Base-by-base conservation (phyloP, 2,888 invertebrate genomes). In the Cistogaster globosa region DNA sequence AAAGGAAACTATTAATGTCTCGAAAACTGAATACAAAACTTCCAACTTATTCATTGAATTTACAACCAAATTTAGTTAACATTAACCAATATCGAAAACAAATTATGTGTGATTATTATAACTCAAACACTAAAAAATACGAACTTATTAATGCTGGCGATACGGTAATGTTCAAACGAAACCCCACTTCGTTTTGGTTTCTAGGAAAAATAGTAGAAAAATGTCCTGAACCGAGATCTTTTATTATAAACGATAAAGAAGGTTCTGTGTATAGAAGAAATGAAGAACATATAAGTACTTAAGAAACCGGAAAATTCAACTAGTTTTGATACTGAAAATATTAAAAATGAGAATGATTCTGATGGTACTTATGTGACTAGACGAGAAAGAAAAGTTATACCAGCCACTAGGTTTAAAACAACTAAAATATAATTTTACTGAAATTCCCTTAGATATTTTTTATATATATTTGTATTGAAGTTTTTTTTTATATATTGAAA, bases 171-270 rank as follows among this genome's bases (percentile, higher is more conserved):
- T 69, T 78, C 26, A 78, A 78, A 78, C 18, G 69, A 69, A 69
- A 26, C 42, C 76, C 76, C 1, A 68, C 22, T 62, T 69, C 60
- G 42, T 69, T 71, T 69, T 78, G 69, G 78, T 69, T 71, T 62
- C 69, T 67, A 67, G 67, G 75, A 65, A 65, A 75, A 65, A 26
- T 65, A 57, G 26, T 75, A 26, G 26, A 18, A 5, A 63, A 42
- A 57, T 36, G 65, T 60, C 8, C 36, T 1, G 77, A 77, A 26
- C 77, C 57, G 38, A 67, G 77, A 68, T 77, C 68, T 16, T 68
- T 68, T 68, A 7, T 77, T 0, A 42, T 77, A 16, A 68, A 60
- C n/a, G 77, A 77, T 68, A 38, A 68, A n/a, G 48, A 68, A 48
- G 68, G 69, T 48, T 62, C 63, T 60, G 3, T 63, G 45, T 75